A percentile compares a stretch with the other conserved stretches of the same genome.
phyloP scores from a whole-genome alignment of 2,797 vertebrate genomes.

The Tapirus indicus region DNA sequence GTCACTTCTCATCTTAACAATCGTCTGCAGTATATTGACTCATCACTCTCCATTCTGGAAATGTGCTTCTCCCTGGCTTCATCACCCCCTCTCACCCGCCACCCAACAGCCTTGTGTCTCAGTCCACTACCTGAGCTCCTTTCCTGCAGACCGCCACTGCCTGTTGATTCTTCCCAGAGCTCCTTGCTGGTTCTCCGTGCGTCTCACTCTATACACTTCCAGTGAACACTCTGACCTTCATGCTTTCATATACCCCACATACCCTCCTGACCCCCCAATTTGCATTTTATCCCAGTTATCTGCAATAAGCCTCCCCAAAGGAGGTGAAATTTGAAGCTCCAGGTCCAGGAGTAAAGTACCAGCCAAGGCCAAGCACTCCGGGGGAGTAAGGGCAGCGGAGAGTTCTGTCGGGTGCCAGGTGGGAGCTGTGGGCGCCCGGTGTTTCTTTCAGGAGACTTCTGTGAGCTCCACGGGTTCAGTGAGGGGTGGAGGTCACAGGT shows the following conservation, averaged over 20 bases:
- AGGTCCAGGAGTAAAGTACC: not conserved
- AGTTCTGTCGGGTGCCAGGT: rapidly evolving
- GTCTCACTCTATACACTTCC: not conserved
- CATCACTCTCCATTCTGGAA: not conserved
- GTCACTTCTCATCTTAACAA: not conserved
- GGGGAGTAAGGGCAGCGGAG: not conserved
- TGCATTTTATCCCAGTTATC: not conserved
- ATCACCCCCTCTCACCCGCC: rapidly evolving
- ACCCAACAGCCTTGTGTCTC: not conserved
- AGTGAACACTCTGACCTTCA: not conserved
- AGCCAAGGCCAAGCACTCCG: not conserved
- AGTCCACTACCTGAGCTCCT: rapidly evolving
- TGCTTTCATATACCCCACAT: not conserved
- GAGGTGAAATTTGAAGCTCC: not conserved
- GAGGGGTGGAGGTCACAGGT: not conserved
- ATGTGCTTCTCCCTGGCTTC: not conserved
- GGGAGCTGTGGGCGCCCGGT: not conserved
- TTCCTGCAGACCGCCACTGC: not conserved
- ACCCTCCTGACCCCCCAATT: not conserved
- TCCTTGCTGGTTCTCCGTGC: not conserved
- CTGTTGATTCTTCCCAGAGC: not conserved
- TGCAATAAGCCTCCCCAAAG: not conserved
- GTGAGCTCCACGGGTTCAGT: not conserved
- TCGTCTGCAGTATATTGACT: rapidly evolving
- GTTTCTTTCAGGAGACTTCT: not conserved